phyloP scores from a whole-genome alignment of 2,797 vertebrate species.

The Bryconaethiops microstoma region DNA sequence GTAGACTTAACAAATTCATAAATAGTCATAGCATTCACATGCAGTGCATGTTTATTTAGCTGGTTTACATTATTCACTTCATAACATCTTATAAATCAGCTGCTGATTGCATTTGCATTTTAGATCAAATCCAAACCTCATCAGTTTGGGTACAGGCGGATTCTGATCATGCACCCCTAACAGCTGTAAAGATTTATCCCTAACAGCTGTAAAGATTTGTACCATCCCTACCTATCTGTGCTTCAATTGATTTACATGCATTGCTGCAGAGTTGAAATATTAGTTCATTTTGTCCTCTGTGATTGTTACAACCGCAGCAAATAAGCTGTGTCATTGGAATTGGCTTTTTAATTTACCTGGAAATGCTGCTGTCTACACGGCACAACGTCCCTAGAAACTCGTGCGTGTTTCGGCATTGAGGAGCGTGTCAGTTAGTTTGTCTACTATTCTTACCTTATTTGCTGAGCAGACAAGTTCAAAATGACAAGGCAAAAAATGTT shows the following conservation, averaged over 20 bases:
- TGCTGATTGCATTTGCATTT: no score
- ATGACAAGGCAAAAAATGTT: background rate
- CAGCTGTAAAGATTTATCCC: background rate
- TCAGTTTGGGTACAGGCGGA: background rate
- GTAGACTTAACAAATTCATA: no score
- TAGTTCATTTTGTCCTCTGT: background rate
- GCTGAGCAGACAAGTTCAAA: no score
- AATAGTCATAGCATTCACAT: no score
- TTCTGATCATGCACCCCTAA: background rate
- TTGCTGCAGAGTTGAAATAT: background rate
- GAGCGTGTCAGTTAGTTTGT: background rate
- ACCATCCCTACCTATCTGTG: no score
- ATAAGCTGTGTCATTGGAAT: no score
- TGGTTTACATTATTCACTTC: no score
- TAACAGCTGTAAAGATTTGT: background rate
- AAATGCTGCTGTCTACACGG: no score
- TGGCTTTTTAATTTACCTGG: no score
- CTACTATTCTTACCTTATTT: background rate
- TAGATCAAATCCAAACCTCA: background rate
- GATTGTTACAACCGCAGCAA: background rate
- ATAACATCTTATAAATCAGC: no score
- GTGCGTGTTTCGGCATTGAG: background rate
- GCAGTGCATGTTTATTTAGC: no score
- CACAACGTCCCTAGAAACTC: background rate
- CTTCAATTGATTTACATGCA: background rate